Evolutionary conservation across 2,797 vertebrate genomes (phyloP), one percentile per base, ranked within the genome.

Genomic region (Enoplosus armatus): DNA sequence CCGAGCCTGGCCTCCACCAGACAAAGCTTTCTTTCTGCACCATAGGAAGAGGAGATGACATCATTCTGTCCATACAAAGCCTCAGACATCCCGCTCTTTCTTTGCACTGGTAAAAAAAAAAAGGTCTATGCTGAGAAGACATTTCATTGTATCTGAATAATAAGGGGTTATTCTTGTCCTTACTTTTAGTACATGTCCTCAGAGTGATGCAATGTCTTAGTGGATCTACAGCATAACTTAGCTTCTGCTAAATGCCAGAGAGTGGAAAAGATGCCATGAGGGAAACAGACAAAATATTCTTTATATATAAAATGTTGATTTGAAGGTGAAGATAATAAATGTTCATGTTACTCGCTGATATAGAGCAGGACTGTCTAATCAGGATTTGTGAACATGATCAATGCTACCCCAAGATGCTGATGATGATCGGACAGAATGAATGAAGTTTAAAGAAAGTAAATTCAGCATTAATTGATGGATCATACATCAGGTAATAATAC

Each of bases 21-120:
- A 95, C 94, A 95, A 95, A 94, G 92, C 86, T 83, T 86, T 91
- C 93, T 93, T 95, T 94, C 92, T 95, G 83, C 92, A 85, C 86
- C 92, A 92, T 86, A 93, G 95, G 95, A 95, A 93, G 87, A 89
- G 92, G 92, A 93, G 66, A 93, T 95, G 95, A 95, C 92, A 92
- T 95, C 93, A 95, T 90, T 77, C 70, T 88, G 88, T 89, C 86
- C 89, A 90, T 84, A 92, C 86, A 93, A 93, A 94, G 90, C 68
- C 70, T 87, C 80, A 80, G 87, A 90, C 87, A 90, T 83, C 91
- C 89, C 88, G 61, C 87, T 88, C 85, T 86, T 84, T 90, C 83
- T 84, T 70, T 89, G 55, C 78, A 70, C 65, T 56, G 31, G 53
- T 84, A 72, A 56, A 51, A 74, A 67, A 84, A 69, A 75, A 73